Base-by-base conservation (phyloP, 2,888 invertebrate species). In the Dicyrtoma fusca region DNA sequence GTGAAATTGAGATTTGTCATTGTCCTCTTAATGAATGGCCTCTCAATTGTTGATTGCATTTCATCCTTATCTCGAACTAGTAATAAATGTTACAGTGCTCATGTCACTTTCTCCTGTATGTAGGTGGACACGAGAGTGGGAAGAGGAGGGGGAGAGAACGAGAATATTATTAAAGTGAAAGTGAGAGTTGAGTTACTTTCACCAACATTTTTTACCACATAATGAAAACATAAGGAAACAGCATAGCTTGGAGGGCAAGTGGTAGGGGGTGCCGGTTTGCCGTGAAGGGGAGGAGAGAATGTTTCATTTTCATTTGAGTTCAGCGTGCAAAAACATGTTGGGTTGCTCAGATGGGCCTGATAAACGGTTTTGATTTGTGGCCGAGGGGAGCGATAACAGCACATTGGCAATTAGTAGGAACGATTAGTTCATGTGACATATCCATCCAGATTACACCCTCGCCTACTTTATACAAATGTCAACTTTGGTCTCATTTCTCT, bases 401-500 rank as follows among this genome's bases (percentile, higher is more conserved):
- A 57, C 57, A 51, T 66, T 66, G 66, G 66, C 53, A 53, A 66
- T 66, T 66, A 66, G 66, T 66, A 51, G 53, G 14, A 26, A 66
- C 55, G 53, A 66, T 66, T 66, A 66, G 34, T 53, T 53, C 25
- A 66, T 53, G 66, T 66, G 51, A 51, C 25, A 42, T 55, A 53
- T 66, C 34, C 34, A 34, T 34, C 34, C 34, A 34, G 34, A 34
- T 34, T 34, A 34, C 34, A 34, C 34, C 8, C 34, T 34, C 8
- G 34, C 34, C 34, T 34, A 34, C 34, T 34, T 8, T 34, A 3
- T 34, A 34, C 34, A 34, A 34, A 8, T 34, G 8, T 8, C 34
- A 5, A 34, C 34, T 8, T 34, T n/a, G n/a, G 8, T 34, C 3
- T 34, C 3, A 3, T 34, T 34, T 34, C 34, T 5, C 34, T 34